Evolutionary conservation across 1,140 invertebrate genomes (phyloP), one percentile per base, ranked within the genome.

Genomic region (Pachypeltis micranthus): DNA sequence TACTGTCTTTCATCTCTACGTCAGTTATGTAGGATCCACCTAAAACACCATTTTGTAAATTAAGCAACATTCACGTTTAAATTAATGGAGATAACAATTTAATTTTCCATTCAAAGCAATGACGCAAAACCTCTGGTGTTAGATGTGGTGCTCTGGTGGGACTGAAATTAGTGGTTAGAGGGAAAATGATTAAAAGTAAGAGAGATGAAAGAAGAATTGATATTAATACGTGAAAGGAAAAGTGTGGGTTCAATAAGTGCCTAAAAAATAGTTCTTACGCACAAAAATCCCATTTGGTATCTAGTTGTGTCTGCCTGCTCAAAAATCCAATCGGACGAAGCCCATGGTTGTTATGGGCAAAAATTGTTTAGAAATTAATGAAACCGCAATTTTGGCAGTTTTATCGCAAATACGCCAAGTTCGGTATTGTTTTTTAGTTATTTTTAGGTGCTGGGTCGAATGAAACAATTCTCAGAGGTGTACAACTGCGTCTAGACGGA

Each of bases 1-100:
- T 58, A 19, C 25, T 62, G 12, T 63, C 62, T 23, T 28, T 29
- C 44, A 63, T 63, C 28, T 66, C 65, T 2, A 66, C 57, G 57
- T 66, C 65, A 63, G 47, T 51, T 7, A 51, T 51, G 47, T 51
- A 51, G 4, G 47, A 10, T 4, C 47, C 47, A 51, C 47, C 47
- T 51, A 21, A n/a, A n/a, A n/a, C n/a, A 61, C 4, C 44, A 62
- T 23, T 44, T 2, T 19, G 3, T 12, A 51, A 26, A 54, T 57
- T 23, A 57, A 62, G 19, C 10, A 54, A 10, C 23, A 51, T 54
- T 47, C 2, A 29, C n/a, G 26, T 3, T 10, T 29, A 14, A 7
- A 51, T 24, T 61, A 4, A 54, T 14, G 4, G 4, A 12, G 2
- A 7, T 25, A 16, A 21, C n/a, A 23, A n/a, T n/a, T n/a, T n/a